Evolutionary conservation across 2,797 vertebrate genomes (phyloP), one percentile per base, ranked within the genome.

Genomic region (Artibeus jamaicensis): DNA sequence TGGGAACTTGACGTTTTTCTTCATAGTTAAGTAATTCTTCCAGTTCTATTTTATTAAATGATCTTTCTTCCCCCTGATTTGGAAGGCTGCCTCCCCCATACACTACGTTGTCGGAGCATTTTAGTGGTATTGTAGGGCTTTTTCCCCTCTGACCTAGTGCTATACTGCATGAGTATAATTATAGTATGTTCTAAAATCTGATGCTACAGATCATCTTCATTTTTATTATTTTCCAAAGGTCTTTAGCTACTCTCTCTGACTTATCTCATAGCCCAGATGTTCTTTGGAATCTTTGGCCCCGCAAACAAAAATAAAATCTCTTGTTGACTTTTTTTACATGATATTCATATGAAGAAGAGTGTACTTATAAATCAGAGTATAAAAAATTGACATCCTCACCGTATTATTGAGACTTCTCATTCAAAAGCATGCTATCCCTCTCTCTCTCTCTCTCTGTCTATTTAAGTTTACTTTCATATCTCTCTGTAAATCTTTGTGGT

Each of bases 401-500:
- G 34, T 67, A 93, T 32, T 67, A 89, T 83, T 89, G 46, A 91
- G 70, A 74, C 65, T 89, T 86, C 88, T 93, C 74, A 70, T 83
- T 86, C 78, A 86, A 81, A 59, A 94, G 65, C 1, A 11, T 68
- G 78, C 24, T 46, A 15, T 84, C 93, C 74, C 82, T 32, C 59
- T 29, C 24, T 57, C 55, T 57, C 90, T 95, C 24, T 73, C 16
- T 57, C 48, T 53, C 39, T 74, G 85, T 95, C 96, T 96, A 86
- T 95, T 95, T 94, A 93, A 91, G 82, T 96, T 96, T 96, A 92
- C 94, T 94, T 95, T 90, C 92, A 65, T 93, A 93, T 93, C 95
- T 94, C 93, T 97, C 89, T 81, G 91, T 96, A 97, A 96, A 96
- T 67, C 96, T 95, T 94, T 67, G 77, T 89, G 88, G 65, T 73